Evolutionary conservation across 2,797 vertebrate genomes (phyloP), one percentile per base, ranked within the genome.

Genomic region (Hafferia zeledoni): DNA sequence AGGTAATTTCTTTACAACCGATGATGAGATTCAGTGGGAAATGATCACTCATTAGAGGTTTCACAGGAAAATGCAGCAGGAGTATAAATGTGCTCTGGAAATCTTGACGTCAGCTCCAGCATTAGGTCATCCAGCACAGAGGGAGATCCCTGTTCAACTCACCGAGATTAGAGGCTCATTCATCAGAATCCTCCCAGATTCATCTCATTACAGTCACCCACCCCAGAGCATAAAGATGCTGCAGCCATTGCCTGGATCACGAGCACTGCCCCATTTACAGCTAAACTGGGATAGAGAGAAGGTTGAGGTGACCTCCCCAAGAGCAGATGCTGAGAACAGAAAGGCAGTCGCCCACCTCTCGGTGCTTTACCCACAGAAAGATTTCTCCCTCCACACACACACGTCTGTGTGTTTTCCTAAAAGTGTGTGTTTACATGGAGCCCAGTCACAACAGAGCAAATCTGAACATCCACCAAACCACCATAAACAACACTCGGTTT

Each of bases 111-210:
- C 95, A 91, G 94, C 91, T 68, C 8, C 79, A 76, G 18, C 72
- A 69, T 86, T 72, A 94, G 90, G 77, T 95, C 95, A 94, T 30
- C 7, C 43, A 67, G 87, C 94, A 91, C 83, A 78, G 84, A 63
- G 89, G 93, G 92, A 95, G 89, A 95, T 95, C 89, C 93, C 92
- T 91, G 0, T 11, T 91, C 91, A 72, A 31, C 78, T 91, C 92
- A 6, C 90, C 11, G 71, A 52, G 67, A 70, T 77, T 74, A 56
- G 0, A 28, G 76, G 18, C 53, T 86, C 82, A 89, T 92, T 88
- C 96, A 85, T 89, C 89, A 92, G 86, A 76, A 52, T 18, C 67
- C 53, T 30, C 9, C 35, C 15, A 31, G 60, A 9, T 72, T 37
- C 91, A 63, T 60, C 87, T 89, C 87, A 37, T 68, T 61, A 50